A percentile compares a stretch with the other conserved stretches of the same genome.
Evolutionary conservation across 2,113 vertebrate species (phyloP).

Genomic region (Urocolius indicus): DNA sequence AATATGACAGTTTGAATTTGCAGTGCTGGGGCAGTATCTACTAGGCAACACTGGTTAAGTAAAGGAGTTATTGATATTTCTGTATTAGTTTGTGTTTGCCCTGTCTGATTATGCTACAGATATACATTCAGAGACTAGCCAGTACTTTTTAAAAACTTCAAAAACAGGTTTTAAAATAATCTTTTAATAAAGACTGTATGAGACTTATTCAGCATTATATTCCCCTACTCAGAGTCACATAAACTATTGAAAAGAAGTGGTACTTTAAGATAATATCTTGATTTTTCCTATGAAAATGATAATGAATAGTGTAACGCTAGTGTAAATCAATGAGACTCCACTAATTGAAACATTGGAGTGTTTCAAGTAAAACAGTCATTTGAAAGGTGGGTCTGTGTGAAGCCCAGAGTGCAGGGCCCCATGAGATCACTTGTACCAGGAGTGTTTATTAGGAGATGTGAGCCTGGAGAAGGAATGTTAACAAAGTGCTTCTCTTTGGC

Average conservation of each 20-base stretch:
- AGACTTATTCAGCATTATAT: background rate
- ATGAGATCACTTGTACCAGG: background rate
- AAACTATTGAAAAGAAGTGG: background rate
- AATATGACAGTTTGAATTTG: background rate
- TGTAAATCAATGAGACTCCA: background rate
- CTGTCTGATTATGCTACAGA: background rate
- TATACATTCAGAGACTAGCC: background rate
- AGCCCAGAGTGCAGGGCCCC: background rate
- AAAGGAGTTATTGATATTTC: background rate
- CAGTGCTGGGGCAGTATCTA: background rate
- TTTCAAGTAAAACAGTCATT: background rate
- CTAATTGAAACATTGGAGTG: background rate
- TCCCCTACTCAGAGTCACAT: no score
- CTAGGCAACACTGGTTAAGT: background rate
- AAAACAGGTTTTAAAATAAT: background rate
- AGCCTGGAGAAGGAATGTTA: background rate
- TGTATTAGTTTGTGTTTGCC: background rate
- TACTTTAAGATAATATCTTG: background rate
- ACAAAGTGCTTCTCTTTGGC: background rate
- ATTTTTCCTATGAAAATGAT: background rate
- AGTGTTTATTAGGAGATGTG: background rate
- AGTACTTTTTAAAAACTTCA: background rate
- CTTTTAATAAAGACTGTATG: background rate
- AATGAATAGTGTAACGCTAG: background rate
- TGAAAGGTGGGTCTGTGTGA: background rate